Evolutionary conservation across 2,797 vertebrate species (phyloP).

Genomic region (Cirrhinus molitorella): DNA sequence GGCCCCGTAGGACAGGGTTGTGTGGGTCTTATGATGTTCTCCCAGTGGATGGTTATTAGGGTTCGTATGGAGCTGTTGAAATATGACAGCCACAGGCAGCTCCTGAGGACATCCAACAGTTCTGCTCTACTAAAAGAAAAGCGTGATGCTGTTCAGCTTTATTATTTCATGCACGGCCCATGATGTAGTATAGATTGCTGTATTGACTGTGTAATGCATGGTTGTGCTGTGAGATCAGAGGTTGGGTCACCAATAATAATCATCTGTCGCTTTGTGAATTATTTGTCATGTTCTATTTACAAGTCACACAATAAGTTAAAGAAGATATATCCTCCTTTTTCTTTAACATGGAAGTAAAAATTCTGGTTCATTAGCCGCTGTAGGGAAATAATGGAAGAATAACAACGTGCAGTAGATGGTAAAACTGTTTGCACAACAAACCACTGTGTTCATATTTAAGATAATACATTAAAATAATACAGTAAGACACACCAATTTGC

Average conservation of each 20-base stretch:
- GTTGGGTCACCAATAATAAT: background rate
- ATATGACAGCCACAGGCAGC: conserved; percentile 42
- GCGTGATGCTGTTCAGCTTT: background rate
- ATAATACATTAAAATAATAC: no score
- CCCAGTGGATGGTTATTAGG: conserved; percentile 38
- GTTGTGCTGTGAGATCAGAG: background rate
- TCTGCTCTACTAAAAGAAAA: conserved; percentile 19
- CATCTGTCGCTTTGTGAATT: background rate
- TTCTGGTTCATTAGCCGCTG: no score
- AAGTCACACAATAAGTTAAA: background rate
- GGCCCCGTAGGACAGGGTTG: conserved; percentile 36
- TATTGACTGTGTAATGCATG: background rate
- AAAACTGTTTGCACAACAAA: no score
- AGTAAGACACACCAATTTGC: no score
- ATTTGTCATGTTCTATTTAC: background rate
- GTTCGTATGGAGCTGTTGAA: conserved; percentile 34
- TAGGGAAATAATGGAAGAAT: no score
- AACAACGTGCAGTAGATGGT: no score
- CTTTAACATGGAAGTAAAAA: no score
- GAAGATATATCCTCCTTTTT: no score
- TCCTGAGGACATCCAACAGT: conserved; percentile 34
- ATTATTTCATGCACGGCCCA: conserved; percentile 26
- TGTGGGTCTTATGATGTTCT: conserved; percentile 43
- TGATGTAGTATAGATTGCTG: background rate
- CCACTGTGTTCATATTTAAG: no score